Conservation (phyloP, 2,888 invertebrate genomes). For the Galerucella calmariensis region DNA sequence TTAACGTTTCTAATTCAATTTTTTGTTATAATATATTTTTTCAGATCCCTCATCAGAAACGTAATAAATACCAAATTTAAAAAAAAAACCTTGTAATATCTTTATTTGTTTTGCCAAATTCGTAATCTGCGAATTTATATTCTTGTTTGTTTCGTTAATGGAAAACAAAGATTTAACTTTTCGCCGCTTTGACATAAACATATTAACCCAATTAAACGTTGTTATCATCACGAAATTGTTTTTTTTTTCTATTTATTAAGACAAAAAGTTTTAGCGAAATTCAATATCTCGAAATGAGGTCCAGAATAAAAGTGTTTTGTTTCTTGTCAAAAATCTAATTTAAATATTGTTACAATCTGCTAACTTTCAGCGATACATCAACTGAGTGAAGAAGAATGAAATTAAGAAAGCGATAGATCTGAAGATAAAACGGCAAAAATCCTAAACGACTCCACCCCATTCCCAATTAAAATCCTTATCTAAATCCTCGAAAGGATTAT, state of each 20-base stretch:
- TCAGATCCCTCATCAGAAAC: neutral
- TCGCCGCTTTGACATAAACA: constrained; percentile 1
- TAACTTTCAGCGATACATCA: constrained; percentile 33
- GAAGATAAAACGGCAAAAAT: constrained; percentile 28
- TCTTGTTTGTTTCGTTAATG: neutral
- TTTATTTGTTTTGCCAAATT: neutral
- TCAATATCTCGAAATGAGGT: constrained; percentile 15
- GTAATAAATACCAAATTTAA: neutral
- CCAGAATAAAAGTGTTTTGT: constrained; percentile 20
- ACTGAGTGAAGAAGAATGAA: constrained; percentile 26
- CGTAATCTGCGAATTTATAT: neutral
- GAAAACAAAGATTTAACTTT: neutral
- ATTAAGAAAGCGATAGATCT: constrained; percentile 35
- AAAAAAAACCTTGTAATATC: neutral
- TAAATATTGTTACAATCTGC: constrained; percentile 34
- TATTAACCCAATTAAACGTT: neutral
- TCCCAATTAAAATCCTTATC: constrained; percentile 31
- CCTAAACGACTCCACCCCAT: constrained; percentile 20
- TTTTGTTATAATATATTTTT: neutral
- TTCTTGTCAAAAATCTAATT: constrained; percentile 28
- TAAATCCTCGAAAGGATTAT: constrained; percentile 20
- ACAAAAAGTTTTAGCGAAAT: neutral
- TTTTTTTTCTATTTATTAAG: too few relatives aligned
- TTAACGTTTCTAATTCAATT: neutral
- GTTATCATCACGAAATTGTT: neutral